Conservation (phyloP, 1,140 invertebrate species). For the Euschistus heros region DNA sequence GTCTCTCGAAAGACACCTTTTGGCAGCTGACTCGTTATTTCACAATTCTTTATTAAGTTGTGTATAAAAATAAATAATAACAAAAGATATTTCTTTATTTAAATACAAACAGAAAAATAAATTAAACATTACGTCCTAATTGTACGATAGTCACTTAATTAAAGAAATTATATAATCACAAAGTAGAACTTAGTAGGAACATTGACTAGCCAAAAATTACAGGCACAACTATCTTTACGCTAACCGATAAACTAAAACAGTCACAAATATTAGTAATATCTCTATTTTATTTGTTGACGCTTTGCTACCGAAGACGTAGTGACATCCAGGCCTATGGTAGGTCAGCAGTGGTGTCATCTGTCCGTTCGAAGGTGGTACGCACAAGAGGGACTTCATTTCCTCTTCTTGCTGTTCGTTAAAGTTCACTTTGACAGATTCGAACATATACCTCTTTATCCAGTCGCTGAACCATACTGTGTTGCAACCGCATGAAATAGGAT, state of each 20-base stretch:
- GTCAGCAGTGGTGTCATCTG: neutral
- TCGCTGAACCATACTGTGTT: constrained; percentile 18
- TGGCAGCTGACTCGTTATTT: no score
- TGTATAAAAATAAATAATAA: no score
- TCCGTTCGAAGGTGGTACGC: neutral
- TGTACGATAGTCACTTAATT: no score
- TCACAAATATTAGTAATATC: neutral
- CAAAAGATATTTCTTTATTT: no score
- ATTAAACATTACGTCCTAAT: no score
- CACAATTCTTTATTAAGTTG: no score
- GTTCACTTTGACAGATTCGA: constrained; percentile 2
- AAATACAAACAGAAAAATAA: no score
- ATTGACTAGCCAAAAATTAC: no score
- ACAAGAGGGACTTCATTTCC: neutral
- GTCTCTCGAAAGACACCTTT: no score
- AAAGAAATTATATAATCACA: no score
- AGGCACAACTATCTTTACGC: no score
- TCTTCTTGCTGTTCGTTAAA: neutral
- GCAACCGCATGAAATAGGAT: constrained; percentile 20
- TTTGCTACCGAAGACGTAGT: neutral
- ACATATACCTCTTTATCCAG: constrained; percentile 20
- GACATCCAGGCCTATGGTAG: neutral
- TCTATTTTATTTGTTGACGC: neutral
- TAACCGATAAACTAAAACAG: neutral
- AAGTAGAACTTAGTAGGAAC: no score